Evolutionary conservation across 2,113 vertebrate species (phyloP), one percentile per base, ranked within the genome.

Genomic region (Dipodomys merriami): DNA sequence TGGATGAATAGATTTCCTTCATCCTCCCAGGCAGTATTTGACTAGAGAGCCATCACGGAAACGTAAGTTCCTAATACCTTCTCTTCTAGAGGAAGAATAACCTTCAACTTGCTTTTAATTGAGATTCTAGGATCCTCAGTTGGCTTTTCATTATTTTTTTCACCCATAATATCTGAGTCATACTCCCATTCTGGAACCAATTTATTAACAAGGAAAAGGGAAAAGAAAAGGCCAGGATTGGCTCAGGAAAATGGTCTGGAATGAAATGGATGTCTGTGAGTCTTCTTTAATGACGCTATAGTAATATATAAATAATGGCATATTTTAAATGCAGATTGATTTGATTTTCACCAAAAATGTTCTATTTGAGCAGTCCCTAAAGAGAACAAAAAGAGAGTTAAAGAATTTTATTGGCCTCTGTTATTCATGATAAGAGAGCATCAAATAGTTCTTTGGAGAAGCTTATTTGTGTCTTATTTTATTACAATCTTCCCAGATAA

Each of bases 391-490:
- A 68, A 72, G 85, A 11, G 9, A 77, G 33, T 68, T 18, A 57
- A 53, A 82, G 16, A 10, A 53, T 89, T 95, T 62, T 53, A 91
- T 91, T 44, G 18, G 16, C 6, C 12, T 88, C 19, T 79, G 60
- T 90, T 82, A 78, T 83, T 91, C 27, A 62, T 7, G n/a, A 80
- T 81, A 88, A 86, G 27, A 60, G 83, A 88, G 69, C 0, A 87
- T 53, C 62, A 86, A 65, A 93, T 72, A 69, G 18, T 18, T 95
- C 7, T 78, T 85, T 91, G 72, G 65, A 94, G 35, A 87, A 88
- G 33, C n/a, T 91, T 93, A 46, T 91, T 88, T 96, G 72, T 87
- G 77, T 91, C 95, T 90, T 91, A 76, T 80, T 90, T 93, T 85
- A 92, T 94, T 90, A 96, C 6, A 67, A 62, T 89, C 6, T 80